These are phyloP conservation scores for Crypturellus tataupa DNA, from an alignment of 2,797 vertebrate genomes.

Conservation along the genomic window DNA sequence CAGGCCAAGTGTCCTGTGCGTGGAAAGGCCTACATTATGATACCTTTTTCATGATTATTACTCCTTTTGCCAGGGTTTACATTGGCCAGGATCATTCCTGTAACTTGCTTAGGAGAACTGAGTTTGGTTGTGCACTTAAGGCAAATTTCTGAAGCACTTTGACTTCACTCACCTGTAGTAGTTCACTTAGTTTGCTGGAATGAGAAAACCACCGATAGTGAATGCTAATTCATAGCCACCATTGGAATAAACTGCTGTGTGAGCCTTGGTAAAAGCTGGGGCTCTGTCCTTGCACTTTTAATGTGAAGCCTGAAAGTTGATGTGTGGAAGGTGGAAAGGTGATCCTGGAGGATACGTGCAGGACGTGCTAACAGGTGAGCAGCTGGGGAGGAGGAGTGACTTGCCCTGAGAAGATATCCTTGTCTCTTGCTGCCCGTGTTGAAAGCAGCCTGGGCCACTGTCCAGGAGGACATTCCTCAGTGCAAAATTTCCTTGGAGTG, in stretches of 20 bases:
- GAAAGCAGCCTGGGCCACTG: not conserved
- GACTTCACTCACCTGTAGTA: not conserved
- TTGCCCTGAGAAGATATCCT: not conserved
- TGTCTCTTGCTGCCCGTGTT: not conserved
- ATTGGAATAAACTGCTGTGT: not conserved
- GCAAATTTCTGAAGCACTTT: not conserved
- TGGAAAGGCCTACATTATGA: not conserved
- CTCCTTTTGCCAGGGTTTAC: not conserved
- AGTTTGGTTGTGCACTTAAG: not conserved
- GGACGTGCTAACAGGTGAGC: conserved; percentile 36
- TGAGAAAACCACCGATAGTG: not conserved
- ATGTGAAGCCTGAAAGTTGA: conserved; percentile 37
- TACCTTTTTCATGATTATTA: not conserved
- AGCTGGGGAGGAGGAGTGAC: not conserved
- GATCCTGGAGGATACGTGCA: not conserved
- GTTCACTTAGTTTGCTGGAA: rapidly evolving
- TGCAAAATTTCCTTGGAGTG: not conserved
- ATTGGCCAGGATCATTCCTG: not conserved
- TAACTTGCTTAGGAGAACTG: not conserved
- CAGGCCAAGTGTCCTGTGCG: not conserved
- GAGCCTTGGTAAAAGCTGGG: conserved; percentile 11
- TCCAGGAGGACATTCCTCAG: not conserved
- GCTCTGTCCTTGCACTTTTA: not conserved
- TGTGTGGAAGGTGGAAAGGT: conserved; percentile 20
- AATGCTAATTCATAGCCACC: not conserved